Conservation (phyloP, 2,888 invertebrate species). For the Eupithecia abbreviata region DNA sequence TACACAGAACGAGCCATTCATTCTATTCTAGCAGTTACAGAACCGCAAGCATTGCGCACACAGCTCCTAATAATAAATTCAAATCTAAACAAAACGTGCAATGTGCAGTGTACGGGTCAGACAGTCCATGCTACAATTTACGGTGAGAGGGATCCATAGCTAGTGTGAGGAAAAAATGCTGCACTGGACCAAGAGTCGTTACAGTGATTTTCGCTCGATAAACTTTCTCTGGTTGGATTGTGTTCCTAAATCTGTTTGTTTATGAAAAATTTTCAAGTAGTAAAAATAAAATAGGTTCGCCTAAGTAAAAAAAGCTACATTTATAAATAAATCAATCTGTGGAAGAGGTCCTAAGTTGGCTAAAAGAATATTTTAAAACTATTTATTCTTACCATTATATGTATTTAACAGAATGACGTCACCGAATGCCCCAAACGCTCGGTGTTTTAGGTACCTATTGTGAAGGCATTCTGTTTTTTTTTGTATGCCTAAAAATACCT, state of each 20-base stretch:
- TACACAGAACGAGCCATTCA: background rate
- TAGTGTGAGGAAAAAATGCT: constrained; percentile 46
- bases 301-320: background rate
- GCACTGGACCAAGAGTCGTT: constrained; percentile 38
- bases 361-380: too few species aligned
- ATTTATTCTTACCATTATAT: too few species aligned
- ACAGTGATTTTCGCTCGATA: constrained; percentile 55
- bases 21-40: background rate
- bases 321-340: background rate
- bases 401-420: too few species aligned
- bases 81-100: constrained; percentile 55
- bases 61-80: constrained; percentile 48
- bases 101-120: constrained; percentile 53
- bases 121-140: constrained; percentile 60
- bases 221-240: constrained; percentile 44
- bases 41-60: constrained; percentile 44
- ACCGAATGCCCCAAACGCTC: too few species aligned
- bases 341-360: too few species aligned
- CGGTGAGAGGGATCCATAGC: constrained; percentile 45
- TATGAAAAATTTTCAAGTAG: background rate
- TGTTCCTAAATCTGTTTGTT: background rate
- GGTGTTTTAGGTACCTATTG: too few species aligned
- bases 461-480: too few species aligned
- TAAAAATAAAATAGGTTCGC: background rate
- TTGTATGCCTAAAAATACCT: too few species aligned